Percentiles rank a stretch among this genome's conserved stretches.
phyloP scores from a whole-genome alignment of 2,113 vertebrate genomes.

The Chaetodon trifascialis region DNA sequence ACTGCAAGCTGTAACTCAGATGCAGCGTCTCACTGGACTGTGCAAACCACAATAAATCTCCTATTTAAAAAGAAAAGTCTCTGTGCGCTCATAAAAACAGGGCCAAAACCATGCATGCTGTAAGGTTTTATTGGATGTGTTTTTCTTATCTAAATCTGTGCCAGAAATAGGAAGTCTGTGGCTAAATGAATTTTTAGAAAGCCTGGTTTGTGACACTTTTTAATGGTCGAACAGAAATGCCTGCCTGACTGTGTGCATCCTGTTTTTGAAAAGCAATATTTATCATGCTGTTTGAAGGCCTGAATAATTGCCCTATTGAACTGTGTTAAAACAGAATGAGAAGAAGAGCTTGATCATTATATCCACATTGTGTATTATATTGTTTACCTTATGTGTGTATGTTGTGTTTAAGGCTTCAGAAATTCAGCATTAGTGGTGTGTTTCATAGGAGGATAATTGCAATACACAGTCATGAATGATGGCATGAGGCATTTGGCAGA shows the following conservation, averaged over 20 bases:
- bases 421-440: neutral
- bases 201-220: conserved; percentile 1
- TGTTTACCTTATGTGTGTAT: neutral
- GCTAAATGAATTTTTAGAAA: conserved; percentile 17
- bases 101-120: conserved; percentile 3
- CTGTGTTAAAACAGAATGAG: conserved; percentile 18
- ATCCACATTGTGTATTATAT: neutral
- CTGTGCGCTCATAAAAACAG: neutral
- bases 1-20: neutral
- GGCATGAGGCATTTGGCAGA: conserved; percentile 13
- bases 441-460: neutral
- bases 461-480: conserved; percentile 17
- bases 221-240: neutral
- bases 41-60: neutral
- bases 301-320: conserved; percentile 4
- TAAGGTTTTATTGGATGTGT: conserved; percentile 19
- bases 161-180: conserved; percentile 33
- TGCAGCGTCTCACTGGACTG: neutral
- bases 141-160: conserved; percentile 38
- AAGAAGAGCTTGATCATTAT: neutral
- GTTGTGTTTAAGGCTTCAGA: neutral
- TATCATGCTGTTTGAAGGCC: conserved; percentile 13
- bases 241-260: neutral
- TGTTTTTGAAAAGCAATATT: conserved; percentile 20
- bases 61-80: neutral